phyloP scores from a whole-genome alignment of 2,888 invertebrate species.

The Chalcis sispes region DNA sequence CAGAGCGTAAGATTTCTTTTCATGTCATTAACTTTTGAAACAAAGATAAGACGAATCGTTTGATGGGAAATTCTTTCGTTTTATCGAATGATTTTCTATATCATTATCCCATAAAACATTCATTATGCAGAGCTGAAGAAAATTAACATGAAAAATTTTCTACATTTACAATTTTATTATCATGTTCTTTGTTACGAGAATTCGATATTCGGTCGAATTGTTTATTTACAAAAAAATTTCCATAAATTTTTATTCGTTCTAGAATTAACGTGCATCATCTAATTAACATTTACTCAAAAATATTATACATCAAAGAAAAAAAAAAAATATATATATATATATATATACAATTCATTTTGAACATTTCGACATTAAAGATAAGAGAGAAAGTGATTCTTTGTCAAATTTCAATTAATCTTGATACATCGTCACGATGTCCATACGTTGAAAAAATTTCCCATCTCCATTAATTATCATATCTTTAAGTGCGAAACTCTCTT shows the following conservation, averaged over 20 bases:
- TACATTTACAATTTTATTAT: too few relatives aligned
- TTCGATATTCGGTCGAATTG: too few relatives aligned
- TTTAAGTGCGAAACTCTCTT: conserved; percentile 36
- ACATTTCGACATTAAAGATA: background rate
- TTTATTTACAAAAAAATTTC: too few relatives aligned
- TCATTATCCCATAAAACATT: conserved; percentile 8
- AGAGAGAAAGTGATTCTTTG: too few relatives aligned
- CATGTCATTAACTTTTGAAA: conserved; percentile 7
- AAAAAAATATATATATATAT: background rate
- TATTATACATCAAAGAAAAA: background rate
- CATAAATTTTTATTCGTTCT: too few relatives aligned
- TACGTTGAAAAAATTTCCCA: conserved; percentile 25
- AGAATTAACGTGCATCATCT: background rate
- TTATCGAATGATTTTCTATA: conserved; percentile 6
- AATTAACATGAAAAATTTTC: too few relatives aligned
- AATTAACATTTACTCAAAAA: background rate
- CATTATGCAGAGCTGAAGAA: background rate
- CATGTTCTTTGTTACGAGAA: too few relatives aligned
- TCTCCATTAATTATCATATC: background rate
- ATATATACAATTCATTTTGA: background rate
- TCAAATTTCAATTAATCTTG: background rate
- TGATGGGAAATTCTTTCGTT: conserved; percentile 20
- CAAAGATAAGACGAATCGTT: background rate
- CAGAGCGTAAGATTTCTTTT: conserved; percentile 27
- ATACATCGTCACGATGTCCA: conserved; percentile 1